Conservation (phyloP, 2,113 vertebrate species). For the Sapajus apella region DNA sequence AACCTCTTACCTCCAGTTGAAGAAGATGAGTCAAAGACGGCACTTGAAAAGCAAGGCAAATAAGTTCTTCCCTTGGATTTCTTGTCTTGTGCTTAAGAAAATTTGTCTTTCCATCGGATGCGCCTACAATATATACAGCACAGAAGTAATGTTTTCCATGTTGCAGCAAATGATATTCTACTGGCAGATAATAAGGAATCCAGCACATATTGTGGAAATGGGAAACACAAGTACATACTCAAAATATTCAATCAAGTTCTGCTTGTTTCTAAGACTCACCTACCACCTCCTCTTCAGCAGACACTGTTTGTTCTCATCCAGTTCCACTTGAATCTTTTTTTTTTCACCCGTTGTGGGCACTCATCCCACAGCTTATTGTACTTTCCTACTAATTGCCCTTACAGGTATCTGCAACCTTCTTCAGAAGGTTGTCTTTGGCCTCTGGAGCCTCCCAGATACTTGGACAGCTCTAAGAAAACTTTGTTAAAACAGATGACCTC, state of each 20-base stretch:
- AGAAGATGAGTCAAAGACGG: not conserved
- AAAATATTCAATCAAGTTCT: not conserved
- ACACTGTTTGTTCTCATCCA: not conserved
- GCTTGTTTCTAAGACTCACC: not conserved
- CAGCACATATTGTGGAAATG: not conserved
- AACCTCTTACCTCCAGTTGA: not conserved
- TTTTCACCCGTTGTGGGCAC: fast-evolving
- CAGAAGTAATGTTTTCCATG: not conserved
- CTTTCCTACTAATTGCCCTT: not conserved
- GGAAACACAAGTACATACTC: not conserved
- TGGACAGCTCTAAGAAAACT: not conserved
- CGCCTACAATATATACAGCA: not conserved
- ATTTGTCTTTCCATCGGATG: not conserved
- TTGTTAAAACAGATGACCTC: not conserved
- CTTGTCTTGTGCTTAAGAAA: not conserved
- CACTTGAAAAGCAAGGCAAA: not conserved
- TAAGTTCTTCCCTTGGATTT: not conserved
- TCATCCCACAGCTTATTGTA: not conserved
- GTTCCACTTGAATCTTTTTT: fast-evolving
- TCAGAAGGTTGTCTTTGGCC: not conserved
- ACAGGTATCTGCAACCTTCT: not conserved
- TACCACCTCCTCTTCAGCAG: not conserved
- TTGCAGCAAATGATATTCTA: not conserved
- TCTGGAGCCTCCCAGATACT: not conserved
- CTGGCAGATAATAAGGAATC: not conserved